Evolutionary conservation across 1,140 invertebrate species (phyloP).

Genomic region (Sminthurinus signatus): DNA sequence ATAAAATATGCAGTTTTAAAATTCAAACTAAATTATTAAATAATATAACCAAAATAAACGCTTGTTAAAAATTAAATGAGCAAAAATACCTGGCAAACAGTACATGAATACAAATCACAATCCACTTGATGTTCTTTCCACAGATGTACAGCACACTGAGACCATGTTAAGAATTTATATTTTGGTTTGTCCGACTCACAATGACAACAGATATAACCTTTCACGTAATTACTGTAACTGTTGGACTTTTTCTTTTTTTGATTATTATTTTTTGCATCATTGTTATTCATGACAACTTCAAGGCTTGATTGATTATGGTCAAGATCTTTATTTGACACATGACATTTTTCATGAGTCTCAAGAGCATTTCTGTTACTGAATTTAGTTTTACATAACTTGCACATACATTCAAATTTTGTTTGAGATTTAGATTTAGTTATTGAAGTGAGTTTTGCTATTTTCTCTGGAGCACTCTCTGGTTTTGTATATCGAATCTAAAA

Average conservation of each 20-base stretch:
- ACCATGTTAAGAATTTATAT: slow-evolving; percentile 51
- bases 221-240: no score
- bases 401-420: slow-evolving; percentile 4
- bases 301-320: neutral
- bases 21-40: no score
- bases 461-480: no score
- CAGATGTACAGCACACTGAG: slow-evolving; percentile 57
- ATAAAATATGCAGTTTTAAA: slow-evolving; percentile 47
- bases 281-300: no score
- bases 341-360: slow-evolving; percentile 45
- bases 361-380: slow-evolving; percentile 44
- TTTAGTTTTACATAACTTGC: slow-evolving; percentile 11
- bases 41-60: no score
- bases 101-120: slow-evolving; percentile 58
- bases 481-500: no score
- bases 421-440: neutral
- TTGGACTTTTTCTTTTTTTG: slow-evolving; percentile 1
- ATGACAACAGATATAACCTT: slow-evolving; percentile 52
- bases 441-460: no score
- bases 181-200: slow-evolving; percentile 44
- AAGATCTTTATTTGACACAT: slow-evolving; percentile 30
- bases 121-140: slow-evolving; percentile 65
- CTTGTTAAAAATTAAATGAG: neutral
- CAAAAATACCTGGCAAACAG: slow-evolving; percentile 42
- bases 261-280: neutral